Evolutionary conservation across 2,113 vertebrate species (phyloP).

Genomic region (Hippocampus mohnikei): DNA sequence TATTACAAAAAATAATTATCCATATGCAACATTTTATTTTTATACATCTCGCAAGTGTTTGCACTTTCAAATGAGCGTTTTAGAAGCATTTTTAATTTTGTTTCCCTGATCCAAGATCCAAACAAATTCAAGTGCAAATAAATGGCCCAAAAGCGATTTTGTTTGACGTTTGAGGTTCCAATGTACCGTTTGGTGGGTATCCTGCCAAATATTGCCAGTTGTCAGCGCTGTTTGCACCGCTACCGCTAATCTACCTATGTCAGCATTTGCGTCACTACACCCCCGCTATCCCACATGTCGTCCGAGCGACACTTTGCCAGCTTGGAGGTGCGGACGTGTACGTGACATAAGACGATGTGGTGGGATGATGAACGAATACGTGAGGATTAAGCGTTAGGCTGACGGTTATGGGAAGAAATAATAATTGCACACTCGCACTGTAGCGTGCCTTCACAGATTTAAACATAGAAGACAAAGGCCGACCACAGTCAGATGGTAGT

Average conservation of each 20-base stretch:
- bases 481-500: not conserved
- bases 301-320: conserved; percentile 40
- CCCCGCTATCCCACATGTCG: conserved; percentile 25
- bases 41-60: too few species aligned
- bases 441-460: not conserved
- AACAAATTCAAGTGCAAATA: not conserved
- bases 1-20: too few species aligned
- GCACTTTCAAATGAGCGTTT: too few species aligned
- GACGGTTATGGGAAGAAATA: not conserved
- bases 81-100: not conserved
- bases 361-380: conserved; percentile 11
- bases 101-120: not conserved
- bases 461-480: not conserved
- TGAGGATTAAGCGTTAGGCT: conserved; percentile 19
- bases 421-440: not conserved
- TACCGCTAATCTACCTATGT: conserved; percentile 53
- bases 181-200: not conserved
- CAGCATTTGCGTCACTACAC: conserved; percentile 27
- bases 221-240: conserved; percentile 23
- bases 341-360: conserved; percentile 31
- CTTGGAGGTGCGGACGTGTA: conserved; percentile 32
- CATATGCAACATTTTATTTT: too few species aligned
- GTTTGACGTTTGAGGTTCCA: not conserved
- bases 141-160: not conserved
- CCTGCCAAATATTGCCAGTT: not conserved